Evolutionary conservation across 2,797 vertebrate species (phyloP).

Genomic region (Glossophaga mutica): DNA sequence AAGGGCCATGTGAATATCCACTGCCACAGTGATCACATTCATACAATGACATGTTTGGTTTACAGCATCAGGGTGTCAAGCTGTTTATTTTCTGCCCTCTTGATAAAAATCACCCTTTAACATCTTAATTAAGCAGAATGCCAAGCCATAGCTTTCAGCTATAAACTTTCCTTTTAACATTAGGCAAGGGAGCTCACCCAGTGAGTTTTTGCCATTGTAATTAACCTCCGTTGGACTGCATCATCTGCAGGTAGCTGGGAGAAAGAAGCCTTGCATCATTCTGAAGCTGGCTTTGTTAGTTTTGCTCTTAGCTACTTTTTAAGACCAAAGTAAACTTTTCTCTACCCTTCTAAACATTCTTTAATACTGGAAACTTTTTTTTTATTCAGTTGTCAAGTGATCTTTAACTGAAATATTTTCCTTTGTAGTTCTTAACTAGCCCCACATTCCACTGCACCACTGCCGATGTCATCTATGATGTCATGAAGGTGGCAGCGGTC

Average conservation of each 20-base stretch:
- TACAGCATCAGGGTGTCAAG: conserved; percentile 29
- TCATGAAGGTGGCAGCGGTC: not conserved
- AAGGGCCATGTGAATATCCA: conserved; percentile 2
- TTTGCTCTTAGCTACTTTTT: not conserved
- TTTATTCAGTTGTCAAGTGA: not conserved
- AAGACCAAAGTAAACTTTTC: not conserved
- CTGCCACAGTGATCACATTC: not conserved
- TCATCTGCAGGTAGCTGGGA: not conserved
- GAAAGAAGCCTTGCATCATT: not conserved
- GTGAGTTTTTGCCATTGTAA: not conserved
- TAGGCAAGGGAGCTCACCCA: not conserved
- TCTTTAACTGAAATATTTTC: not conserved
- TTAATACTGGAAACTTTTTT: not conserved
- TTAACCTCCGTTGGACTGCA: not conserved
- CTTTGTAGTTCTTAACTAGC: not conserved
- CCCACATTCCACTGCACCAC: not conserved
- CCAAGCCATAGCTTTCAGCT: conserved; percentile 22
- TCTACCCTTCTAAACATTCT: not conserved
- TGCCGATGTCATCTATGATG: not conserved
- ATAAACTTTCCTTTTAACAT: conserved; percentile 38
- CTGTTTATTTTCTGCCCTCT: conserved; percentile 53
- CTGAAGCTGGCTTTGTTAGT: not conserved
- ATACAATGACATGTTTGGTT: not conserved
- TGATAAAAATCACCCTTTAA: conserved; percentile 49
- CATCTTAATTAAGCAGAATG: conserved; percentile 56